phyloP scores from a whole-genome alignment of 2,797 vertebrate genomes.

The Pipistrellus pipistrellus region DNA sequence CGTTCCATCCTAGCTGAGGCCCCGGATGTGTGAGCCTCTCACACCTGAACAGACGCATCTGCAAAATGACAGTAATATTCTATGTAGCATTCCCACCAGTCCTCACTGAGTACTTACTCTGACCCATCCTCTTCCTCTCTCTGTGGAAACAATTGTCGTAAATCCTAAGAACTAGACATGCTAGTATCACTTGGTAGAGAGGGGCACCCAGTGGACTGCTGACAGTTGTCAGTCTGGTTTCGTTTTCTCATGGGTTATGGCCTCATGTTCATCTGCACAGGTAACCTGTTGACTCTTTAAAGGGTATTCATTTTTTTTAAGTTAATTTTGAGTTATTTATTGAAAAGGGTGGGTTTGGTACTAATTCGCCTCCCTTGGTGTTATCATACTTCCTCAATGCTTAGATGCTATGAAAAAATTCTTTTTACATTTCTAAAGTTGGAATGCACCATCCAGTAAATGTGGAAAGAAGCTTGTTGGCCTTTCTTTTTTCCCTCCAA shows the following conservation, averaged over 20 bases:
- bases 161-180: not conserved
- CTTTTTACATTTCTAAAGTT: slow-evolving; percentile 26
- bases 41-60: not conserved
- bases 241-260: not conserved
- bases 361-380: not conserved
- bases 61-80: not conserved
- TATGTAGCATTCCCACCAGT: no score
- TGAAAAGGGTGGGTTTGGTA: not conserved
- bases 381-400: not conserved
- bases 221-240: not conserved
- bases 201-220: not conserved
- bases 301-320: not conserved
- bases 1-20: not conserved
- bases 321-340: not conserved
- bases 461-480: not conserved
- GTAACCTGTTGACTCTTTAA: not conserved
- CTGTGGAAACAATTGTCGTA: not conserved
- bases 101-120: not conserved
- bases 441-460: not conserved
- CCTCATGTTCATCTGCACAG: not conserved
- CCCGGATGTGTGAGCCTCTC: no score
- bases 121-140: not conserved
- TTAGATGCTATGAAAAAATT: not conserved
- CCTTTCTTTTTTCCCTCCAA: not conserved
- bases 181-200: not conserved